These are phyloP conservation scores for Chalcosyrphus nemorum DNA, from an alignment of 2,888 invertebrate species.

Conservation along the genomic window DNA sequence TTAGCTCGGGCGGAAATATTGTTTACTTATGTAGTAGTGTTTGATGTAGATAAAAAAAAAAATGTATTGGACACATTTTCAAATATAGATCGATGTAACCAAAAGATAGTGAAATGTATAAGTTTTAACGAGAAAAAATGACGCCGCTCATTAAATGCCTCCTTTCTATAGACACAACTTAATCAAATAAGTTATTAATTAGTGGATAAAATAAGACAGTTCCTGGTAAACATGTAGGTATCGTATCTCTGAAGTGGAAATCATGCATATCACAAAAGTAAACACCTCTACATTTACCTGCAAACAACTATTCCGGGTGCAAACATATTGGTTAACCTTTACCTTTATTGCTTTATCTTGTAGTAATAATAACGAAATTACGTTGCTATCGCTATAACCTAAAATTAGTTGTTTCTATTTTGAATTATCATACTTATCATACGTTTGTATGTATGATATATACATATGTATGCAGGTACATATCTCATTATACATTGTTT, in stretches of 20 bases:
- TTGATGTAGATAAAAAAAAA: conserved; percentile 13
- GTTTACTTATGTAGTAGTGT: conserved; percentile 3
- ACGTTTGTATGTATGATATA: no score
- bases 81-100: background rate
- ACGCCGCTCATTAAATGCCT: background rate
- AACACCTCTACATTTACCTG: background rate
- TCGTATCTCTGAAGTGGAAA: background rate
- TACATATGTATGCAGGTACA: no score
- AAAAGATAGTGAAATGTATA: background rate
- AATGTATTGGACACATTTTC: background rate
- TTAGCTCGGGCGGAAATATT: background rate
- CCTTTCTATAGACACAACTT: background rate
- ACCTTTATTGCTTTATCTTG: background rate
- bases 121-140: background rate
- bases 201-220: background rate
- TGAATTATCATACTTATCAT: background rate
- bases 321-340: background rate
- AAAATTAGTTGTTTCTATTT: background rate
- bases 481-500: no score
- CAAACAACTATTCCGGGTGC: background rate
- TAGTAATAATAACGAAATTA: background rate
- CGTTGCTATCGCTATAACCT: background rate
- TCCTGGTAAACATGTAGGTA: background rate
- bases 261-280: background rate
- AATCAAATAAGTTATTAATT: background rate